Base-by-base conservation (phyloP, 2,888 invertebrate species). In the Polyploca ridens region DNA sequence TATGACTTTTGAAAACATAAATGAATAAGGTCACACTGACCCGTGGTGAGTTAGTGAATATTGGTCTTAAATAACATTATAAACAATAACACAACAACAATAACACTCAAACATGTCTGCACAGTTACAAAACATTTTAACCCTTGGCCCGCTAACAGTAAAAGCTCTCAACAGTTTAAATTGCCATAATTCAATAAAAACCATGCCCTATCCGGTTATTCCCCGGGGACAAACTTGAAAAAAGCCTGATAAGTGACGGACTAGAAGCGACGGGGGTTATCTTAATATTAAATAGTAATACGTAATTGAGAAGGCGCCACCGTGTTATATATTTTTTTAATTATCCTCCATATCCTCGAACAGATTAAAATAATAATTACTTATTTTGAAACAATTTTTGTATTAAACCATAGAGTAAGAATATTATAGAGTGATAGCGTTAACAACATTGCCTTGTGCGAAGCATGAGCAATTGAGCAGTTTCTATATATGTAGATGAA, bases 281-380 rank as follows among this genome's bases (percentile, higher is more conserved):
- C 72, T 71, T 62, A 57, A 65, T 74, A 81, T 82, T 76, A 46
- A 81, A 82, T 19, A 79, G 76, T 78, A 72, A 72, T 83, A 75
- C 79, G 81, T 83, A 82, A 82, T 80, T 80, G 76, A 80, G 76
- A 66, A 72, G 38, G 69, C 44, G 69, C 68, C 67, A 71, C 78
- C 73, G 61, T 67, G 64, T 71, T 64, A 63, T 7, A 16, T 49
- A 35, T 35, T 35, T 35, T 35, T 35, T 35, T 35, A 35, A 35
- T 7, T 35, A 35, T 35, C 35, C 5, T 7, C 35, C 35, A 35
- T 35, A 7, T 35, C 7, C 35, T 35, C 35, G 35, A 35, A 35
- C 7, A 35, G 35, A 6, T 35, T 35, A 35, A 35, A 35, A 35
- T 35, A 6, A 35, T 6, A 35, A 35, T 35, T 35, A 35, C 35